Conservation (phyloP, 2,797 vertebrate genomes). For the Poecile montanus region DNA sequence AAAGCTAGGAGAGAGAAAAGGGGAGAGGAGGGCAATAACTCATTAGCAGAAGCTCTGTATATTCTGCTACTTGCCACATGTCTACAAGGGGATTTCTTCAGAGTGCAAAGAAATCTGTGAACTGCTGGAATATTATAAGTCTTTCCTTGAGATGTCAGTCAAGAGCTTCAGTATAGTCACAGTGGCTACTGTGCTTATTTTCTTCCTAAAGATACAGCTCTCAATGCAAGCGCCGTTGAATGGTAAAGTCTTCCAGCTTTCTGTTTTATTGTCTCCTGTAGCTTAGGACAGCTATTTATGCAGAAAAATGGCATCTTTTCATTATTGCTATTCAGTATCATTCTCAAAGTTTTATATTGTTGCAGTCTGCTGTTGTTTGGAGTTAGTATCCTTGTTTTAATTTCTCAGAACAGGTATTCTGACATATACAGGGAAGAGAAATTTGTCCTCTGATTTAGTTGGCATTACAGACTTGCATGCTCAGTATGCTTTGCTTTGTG, state of each 20-base stretch:
- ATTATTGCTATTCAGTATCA: not conserved
- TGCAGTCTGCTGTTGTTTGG: not conserved
- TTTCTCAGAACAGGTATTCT: not conserved
- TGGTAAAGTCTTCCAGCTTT: constrained; percentile 69
- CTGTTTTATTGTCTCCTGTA: not conserved
- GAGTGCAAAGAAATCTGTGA: not conserved
- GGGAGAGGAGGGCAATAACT: not conserved
- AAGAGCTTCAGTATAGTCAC: constrained; percentile 8
- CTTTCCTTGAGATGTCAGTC: constrained; percentile 66
- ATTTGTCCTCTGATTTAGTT: not conserved
- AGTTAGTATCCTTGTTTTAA: not conserved
- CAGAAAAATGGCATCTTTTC: not conserved
- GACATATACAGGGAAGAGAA: not conserved
- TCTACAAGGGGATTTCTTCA: not conserved
- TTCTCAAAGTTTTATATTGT: not conserved
- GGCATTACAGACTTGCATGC: not conserved
- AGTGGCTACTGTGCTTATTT: constrained; percentile 27
- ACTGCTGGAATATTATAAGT: not conserved
- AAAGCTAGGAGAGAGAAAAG: constrained; percentile 21
- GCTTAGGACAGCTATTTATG: not conserved
- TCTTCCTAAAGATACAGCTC: constrained; percentile 45
- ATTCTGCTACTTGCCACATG: not conserved
- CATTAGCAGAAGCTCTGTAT: not conserved
- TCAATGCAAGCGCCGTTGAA: constrained; percentile 59
- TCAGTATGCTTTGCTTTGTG: not conserved